phyloP scores from a whole-genome alignment of 2,888 invertebrate genomes.

The Timema cristinae region DNA sequence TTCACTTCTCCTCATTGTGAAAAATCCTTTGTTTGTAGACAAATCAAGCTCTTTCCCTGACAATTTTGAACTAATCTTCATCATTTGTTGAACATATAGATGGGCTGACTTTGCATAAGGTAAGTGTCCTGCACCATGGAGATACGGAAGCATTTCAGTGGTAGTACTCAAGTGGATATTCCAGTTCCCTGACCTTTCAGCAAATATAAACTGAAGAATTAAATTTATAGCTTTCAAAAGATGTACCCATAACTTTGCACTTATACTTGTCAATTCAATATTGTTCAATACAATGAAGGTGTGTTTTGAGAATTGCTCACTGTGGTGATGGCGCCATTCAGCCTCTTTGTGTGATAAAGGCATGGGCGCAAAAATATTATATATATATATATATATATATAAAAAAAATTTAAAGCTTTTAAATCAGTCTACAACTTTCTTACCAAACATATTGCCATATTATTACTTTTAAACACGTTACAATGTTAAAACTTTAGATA shows the following conservation, averaged over 20 bases:
- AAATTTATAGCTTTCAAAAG: not conserved
- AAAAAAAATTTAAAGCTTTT: too few relatives aligned
- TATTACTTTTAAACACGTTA: too few relatives aligned
- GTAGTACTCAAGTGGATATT: slow-evolving; percentile 8
- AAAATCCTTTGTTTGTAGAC: not conserved
- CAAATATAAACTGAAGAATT: slow-evolving; percentile 11
- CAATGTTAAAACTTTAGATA: too few relatives aligned
- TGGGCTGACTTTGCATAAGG: slow-evolving; percentile 5
- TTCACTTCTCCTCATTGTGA: slow-evolving; percentile 6
- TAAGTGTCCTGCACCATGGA: slow-evolving; percentile 15
- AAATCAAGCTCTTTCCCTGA: slow-evolving; percentile 1
- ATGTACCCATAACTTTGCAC: slow-evolving; percentile 1
- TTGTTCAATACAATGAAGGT: too few relatives aligned
- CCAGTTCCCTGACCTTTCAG: slow-evolving; percentile 6
- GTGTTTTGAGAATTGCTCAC: too few relatives aligned
- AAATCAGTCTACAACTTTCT: too few relatives aligned
- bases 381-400: too few relatives aligned
- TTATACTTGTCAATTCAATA: not conserved
- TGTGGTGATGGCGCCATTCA: too few relatives aligned
- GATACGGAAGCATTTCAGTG: slow-evolving; percentile 1
- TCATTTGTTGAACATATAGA: slow-evolving; percentile 6
- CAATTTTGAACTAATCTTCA: slow-evolving; percentile 4
- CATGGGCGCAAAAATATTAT: too few relatives aligned
- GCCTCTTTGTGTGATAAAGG: too few relatives aligned
- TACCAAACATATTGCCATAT: too few relatives aligned